Evolutionary conservation across 2,797 vertebrate genomes (phyloP).

Genomic region (Pempheris klunzingeri): DNA sequence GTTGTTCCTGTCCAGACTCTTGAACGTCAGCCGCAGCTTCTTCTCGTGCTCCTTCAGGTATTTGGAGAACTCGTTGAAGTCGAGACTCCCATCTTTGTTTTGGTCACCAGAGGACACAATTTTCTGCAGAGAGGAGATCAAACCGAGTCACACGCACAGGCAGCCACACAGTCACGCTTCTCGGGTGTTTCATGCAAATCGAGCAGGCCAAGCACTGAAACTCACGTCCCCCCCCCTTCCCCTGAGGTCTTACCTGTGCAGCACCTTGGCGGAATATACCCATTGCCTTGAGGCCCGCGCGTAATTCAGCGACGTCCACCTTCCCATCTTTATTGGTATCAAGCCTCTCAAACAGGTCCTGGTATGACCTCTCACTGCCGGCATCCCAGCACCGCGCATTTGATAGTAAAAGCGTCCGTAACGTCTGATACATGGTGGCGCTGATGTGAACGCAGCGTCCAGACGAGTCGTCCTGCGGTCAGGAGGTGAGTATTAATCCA

Average conservation of each 20-base stretch:
- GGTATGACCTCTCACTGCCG: constrained; percentile 82
- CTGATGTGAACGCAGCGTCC: constrained; percentile 36
- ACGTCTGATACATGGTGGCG: constrained; percentile 64
- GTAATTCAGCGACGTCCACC: constrained; percentile 92
- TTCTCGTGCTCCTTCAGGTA: constrained; percentile 96
- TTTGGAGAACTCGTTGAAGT: constrained; percentile 93
- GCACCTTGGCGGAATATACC: constrained; percentile 91
- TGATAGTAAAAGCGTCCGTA: constrained; percentile 77
- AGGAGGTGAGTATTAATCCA: constrained; percentile 45
- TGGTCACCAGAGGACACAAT: constrained; percentile 92
- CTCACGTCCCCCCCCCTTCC: constrained; percentile 1
- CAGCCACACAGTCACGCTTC: neutral
- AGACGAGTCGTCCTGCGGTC: constrained; percentile 23
- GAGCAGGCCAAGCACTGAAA: constrained; percentile 28
- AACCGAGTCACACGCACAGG: neutral
- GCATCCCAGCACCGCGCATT: constrained; percentile 85
- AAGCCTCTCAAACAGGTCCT: constrained; percentile 89
- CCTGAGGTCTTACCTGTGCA: constrained; percentile 86
- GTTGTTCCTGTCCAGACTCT: constrained; percentile 94
- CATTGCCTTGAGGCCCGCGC: constrained; percentile 89
- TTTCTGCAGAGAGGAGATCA: constrained; percentile 84
- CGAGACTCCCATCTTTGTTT: constrained; percentile 92
- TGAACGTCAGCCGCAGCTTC: constrained; percentile 95
- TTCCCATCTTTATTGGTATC: constrained; percentile 93
- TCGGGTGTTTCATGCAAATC: constrained; percentile 27